Base-by-base conservation (phyloP, 2,888 invertebrate genomes). In the Theretra japonica region DNA sequence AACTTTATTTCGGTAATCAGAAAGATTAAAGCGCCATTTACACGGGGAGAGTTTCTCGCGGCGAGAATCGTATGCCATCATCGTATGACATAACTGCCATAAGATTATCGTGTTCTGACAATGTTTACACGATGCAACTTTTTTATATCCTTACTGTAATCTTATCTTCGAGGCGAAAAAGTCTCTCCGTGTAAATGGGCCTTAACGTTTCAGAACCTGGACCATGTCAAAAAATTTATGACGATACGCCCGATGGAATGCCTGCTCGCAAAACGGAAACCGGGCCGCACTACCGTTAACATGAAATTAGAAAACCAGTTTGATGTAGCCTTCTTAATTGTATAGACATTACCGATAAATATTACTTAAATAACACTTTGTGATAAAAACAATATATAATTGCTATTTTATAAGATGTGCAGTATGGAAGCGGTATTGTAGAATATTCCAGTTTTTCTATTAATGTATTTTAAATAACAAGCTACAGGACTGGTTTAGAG, bases 241-340 rank as follows among this genome's bases (percentile, higher is more conserved):
- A 91, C 88, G 88, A 82, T 86, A 88, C 87, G 85, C 86, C 86
- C 76, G 80, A 75, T 82, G 90, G 90, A 87, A 90, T 90, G 89
- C 85, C 80, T 84, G 89, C 83, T 82, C 80, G 86, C 85, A 81
- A 84, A 88, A 89, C 91, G 92, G 91, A 90, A 90, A 92, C 86
- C 86, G 83, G 88, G 82, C 84, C 91, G 87, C 86, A 85, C 86
- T 90, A 91, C 93, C 90, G 93, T 91, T 93, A 92, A 77, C 86
- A 82, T 88, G 84, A 88, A 88, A 90, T 92, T 91, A 90, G 88
- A 88, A 88, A 89, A 90, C 87, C 79, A 80, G 88, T 86, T 87
- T 81, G 70, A 77, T 78, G 83, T 77, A 77, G 79, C 76, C 75
- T 80, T 76, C 77, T 69, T 81, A 79, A 79, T 79, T 59, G 72